Evolutionary conservation across 2,113 vertebrate genomes (phyloP).

Genomic region (Machaerirhynchus nigripectus): DNA sequence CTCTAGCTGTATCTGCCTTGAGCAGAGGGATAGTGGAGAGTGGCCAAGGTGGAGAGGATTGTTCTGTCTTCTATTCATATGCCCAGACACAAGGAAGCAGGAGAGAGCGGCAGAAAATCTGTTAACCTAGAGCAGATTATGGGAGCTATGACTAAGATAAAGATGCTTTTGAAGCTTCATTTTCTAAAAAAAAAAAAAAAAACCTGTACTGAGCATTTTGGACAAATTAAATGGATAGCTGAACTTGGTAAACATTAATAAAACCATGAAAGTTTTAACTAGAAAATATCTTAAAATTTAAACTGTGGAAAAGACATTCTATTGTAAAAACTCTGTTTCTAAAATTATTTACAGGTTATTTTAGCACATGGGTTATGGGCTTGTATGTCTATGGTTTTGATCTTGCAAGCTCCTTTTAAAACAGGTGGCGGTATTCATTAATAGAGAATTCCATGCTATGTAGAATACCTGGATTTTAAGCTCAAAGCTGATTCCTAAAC

Average conservation of each 20-base stretch:
- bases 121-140: neutral
- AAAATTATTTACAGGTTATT: neutral
- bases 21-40: neutral
- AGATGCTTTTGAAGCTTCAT: neutral
- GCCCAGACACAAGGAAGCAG: neutral
- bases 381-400: neutral
- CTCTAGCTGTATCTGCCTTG: neutral
- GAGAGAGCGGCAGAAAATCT: neutral
- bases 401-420: neutral
- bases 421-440: neutral
- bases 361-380: neutral
- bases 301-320: neutral
- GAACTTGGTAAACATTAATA: neutral
- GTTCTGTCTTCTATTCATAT: neutral
- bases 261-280: neutral
- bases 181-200: neutral
- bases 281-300: neutral
- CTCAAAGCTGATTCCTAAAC: neutral
- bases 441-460: neutral
- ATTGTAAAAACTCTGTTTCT: neutral
- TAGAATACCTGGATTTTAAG: neutral
- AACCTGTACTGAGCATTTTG: neutral
- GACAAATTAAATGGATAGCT: neutral
- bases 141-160: neutral
- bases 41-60: neutral